Evolutionary conservation across 1,140 invertebrate species (phyloP).

Genomic region (Microplitis demolitor): DNA sequence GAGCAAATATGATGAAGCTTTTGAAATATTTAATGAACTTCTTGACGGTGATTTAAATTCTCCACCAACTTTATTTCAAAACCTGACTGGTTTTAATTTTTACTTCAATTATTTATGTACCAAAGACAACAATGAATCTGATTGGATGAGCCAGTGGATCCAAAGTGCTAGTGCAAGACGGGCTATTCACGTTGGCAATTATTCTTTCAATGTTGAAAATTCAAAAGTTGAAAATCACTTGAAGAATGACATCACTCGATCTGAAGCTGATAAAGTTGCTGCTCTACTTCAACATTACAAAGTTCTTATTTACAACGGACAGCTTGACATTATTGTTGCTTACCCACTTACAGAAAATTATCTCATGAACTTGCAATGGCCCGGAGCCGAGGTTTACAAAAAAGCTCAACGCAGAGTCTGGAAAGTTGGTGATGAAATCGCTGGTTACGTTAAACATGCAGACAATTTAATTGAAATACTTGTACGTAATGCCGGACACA

Average conservation of each 20-base stretch:
- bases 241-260: slow-evolving; percentile 81
- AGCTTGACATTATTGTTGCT: slow-evolving; percentile 84
- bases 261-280: slow-evolving; percentile 75
- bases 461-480: slow-evolving; percentile 79
- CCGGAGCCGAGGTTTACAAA: slow-evolving; percentile 68
- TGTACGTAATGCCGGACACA: slow-evolving; percentile 82
- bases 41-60: slow-evolving; percentile 72
- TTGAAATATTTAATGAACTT: slow-evolving; percentile 72
- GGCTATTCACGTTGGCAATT: slow-evolving; percentile 83
- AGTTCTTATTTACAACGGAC: slow-evolving; percentile 80
- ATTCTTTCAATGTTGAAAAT: slow-evolving; percentile 67
- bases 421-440: slow-evolving; percentile 72
- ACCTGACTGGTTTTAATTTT: slow-evolving; percentile 77
- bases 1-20: slow-evolving; percentile 69
- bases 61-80: slow-evolving; percentile 72
- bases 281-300: slow-evolving; percentile 72
- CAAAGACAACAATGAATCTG: slow-evolving; percentile 60
- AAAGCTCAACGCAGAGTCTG: slow-evolving; percentile 70
- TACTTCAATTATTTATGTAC: slow-evolving; percentile 81
- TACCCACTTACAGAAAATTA: slow-evolving; percentile 79
- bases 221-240: slow-evolving; percentile 71
- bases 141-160: slow-evolving; percentile 66
- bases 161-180: slow-evolving; percentile 67
- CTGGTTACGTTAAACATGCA: slow-evolving; percentile 77
- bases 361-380: slow-evolving; percentile 72